Conservation (phyloP, 2,113 vertebrate species). For the Pseudorhombus dupliciocellatus region DNA sequence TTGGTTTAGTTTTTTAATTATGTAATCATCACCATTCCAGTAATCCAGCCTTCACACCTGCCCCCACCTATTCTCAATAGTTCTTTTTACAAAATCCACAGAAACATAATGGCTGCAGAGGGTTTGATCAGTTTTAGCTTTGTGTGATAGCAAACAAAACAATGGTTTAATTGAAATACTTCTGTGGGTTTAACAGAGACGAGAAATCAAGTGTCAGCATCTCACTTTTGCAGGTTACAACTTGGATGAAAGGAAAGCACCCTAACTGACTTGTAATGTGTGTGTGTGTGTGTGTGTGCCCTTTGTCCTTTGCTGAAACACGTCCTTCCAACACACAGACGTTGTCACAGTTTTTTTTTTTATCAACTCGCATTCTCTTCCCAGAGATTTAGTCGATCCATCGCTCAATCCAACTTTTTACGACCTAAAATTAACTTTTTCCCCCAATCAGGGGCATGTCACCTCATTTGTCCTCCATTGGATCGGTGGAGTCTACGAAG, state of each 20-base stretch:
- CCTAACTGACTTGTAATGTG: conserved; percentile 42
- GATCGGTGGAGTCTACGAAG: neutral
- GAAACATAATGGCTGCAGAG: too few species aligned
- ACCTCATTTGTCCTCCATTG: neutral
- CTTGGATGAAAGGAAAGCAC: conserved; percentile 20
- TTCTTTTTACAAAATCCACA: too few species aligned
- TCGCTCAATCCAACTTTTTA: neutral
- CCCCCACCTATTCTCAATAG: too few species aligned
- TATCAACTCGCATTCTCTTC: neutral
- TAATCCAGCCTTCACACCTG: neutral
- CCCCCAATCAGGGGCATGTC: neutral
- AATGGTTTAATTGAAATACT: neutral
- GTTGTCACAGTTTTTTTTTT: neutral
- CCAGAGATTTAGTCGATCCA: too few species aligned
- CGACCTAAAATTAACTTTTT: neutral
- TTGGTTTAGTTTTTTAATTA: too few species aligned
- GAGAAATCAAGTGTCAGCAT: conserved; percentile 4
- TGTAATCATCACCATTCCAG: neutral
- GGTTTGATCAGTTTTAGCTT: neutral
- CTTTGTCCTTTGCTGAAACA: conserved; percentile 29
- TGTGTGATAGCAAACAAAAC: too few species aligned
- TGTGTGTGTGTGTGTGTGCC: conserved; percentile 26
- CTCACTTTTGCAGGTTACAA: conserved; percentile 22
- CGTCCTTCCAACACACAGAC: neutral
- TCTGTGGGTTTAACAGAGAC: neutral